Conservation (phyloP, 2,113 vertebrate species). For the Heterotilapia buettikoferi region DNA sequence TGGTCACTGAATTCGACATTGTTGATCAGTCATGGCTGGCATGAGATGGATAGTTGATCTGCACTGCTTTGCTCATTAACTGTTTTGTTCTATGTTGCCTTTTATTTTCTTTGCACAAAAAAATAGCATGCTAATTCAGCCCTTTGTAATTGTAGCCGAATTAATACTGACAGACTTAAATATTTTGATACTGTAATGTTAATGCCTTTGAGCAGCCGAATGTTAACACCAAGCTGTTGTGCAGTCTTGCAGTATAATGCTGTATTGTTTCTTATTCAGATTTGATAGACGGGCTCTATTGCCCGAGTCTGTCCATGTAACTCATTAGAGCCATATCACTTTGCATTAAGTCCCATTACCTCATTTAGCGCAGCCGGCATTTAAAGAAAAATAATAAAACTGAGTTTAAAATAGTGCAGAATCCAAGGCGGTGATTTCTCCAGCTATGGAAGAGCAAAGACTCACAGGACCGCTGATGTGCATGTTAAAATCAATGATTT, state of each 20-base stretch:
- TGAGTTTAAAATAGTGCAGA: background rate
- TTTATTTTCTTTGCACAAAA: background rate
- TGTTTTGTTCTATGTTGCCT: background rate
- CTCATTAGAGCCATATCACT: background rate
- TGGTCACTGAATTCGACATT: background rate
- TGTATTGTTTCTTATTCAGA: background rate
- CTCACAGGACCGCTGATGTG: background rate
- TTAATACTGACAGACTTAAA: background rate
- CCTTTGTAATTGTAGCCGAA: background rate
- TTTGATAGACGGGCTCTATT: background rate
- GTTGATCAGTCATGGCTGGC: background rate
- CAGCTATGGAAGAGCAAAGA: background rate
- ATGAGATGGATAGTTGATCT: background rate
- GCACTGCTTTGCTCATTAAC: background rate
- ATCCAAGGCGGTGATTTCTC: fast-evolving
- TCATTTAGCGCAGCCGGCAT: background rate
- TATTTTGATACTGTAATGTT: background rate
- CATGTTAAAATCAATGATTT: background rate
- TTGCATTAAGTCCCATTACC: background rate
- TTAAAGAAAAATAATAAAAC: background rate
- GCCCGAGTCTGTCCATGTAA: background rate
- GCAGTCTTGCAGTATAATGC: background rate
- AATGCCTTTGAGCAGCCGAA: background rate
- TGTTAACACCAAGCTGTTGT: background rate
- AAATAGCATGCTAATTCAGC: background rate